A percentile compares a stretch with the other conserved stretches of the same genome.
Conservation (phyloP, 92 coral and sea anemone genomes). For the Palythoa caribaeorum region DNA sequence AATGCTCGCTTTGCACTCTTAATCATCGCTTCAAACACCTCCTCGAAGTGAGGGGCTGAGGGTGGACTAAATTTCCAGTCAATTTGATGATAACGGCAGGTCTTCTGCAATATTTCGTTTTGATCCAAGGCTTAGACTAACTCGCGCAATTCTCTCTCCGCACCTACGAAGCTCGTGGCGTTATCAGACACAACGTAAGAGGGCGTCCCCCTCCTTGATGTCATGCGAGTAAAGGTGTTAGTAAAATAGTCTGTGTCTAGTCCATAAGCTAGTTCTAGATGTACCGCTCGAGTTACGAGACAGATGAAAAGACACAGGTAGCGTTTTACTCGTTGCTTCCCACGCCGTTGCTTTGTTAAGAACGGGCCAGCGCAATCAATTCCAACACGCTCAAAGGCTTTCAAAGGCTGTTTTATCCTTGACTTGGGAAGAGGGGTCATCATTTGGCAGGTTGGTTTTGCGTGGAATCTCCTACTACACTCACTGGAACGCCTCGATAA, state of each 20-base stretch:
- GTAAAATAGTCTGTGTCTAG: too few species aligned
- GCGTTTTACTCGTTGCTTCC: conserved; percentile 33
- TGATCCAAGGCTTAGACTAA: conserved; percentile 46
- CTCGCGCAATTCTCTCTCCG: conserved; percentile 48
- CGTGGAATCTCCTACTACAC: conserved; percentile 56
- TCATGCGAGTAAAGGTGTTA: neutral
- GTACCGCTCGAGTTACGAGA: conserved; percentile 40
- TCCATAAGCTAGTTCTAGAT: conserved; percentile 33
- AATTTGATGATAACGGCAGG: conserved; percentile 44
- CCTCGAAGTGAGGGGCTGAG: neutral
- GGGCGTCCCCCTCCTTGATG: conserved; percentile 49
- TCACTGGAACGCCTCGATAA: conserved; percentile 30
- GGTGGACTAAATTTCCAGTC: conserved; percentile 75
- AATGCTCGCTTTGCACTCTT: conserved; percentile 50
- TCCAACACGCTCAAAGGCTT: neutral
- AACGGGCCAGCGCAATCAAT: neutral
- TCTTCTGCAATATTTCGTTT: conserved; percentile 45
- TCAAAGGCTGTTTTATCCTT: neutral
- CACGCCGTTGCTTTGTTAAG: conserved; percentile 48
- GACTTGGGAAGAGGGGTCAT: conserved; percentile 55
- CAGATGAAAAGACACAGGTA: conserved; percentile 46
- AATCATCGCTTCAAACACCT: too few species aligned
- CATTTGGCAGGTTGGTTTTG: conserved; percentile 53
- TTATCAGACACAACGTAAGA: conserved; percentile 4
- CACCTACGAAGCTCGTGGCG: conserved; percentile 46